Evolutionary conservation across 2,888 invertebrate genomes (phyloP).

Genomic region (Diplolepis rosae): DNA sequence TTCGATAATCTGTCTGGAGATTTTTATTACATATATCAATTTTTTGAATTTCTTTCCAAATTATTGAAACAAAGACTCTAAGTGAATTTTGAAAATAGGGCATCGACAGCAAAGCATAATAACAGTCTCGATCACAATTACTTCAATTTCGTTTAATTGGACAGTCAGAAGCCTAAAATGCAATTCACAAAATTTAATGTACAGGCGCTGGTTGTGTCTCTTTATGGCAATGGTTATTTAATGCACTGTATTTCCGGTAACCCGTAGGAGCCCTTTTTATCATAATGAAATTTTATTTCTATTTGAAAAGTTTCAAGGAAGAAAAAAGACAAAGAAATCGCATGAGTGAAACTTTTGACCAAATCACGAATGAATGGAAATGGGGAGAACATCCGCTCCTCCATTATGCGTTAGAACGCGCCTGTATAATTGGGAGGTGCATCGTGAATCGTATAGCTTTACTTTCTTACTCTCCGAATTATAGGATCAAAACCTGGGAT

Average conservation of each 20-base stretch:
- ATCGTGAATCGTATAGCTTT: conserved; percentile 40
- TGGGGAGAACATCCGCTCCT: conserved; percentile 49
- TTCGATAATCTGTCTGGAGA: too few relatives aligned
- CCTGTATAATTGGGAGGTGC: conserved; percentile 43
- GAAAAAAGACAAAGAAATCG: background rate
- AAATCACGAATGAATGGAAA: conserved; percentile 45
- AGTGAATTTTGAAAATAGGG: background rate
- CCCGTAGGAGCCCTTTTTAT: background rate
- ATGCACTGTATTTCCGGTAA: background rate
- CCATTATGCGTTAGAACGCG: conserved; percentile 45
- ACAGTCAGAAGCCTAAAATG: background rate
- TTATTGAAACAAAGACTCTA: background rate
- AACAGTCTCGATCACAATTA: background rate
- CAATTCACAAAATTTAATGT: background rate
- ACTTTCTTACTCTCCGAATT: conserved; percentile 35
- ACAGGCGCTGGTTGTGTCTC: background rate
- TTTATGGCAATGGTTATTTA: background rate
- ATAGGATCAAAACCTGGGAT: conserved; percentile 37
- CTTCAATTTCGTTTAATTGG: background rate
- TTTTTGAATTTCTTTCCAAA: too few relatives aligned
- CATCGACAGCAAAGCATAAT: background rate
- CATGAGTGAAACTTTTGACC: conserved; percentile 33
- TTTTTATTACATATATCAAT: too few relatives aligned
- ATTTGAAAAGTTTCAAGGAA: background rate
- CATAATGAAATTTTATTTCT: background rate